Base-by-base conservation (phyloP, 2,888 invertebrate species). In the Ischnura elegans region DNA sequence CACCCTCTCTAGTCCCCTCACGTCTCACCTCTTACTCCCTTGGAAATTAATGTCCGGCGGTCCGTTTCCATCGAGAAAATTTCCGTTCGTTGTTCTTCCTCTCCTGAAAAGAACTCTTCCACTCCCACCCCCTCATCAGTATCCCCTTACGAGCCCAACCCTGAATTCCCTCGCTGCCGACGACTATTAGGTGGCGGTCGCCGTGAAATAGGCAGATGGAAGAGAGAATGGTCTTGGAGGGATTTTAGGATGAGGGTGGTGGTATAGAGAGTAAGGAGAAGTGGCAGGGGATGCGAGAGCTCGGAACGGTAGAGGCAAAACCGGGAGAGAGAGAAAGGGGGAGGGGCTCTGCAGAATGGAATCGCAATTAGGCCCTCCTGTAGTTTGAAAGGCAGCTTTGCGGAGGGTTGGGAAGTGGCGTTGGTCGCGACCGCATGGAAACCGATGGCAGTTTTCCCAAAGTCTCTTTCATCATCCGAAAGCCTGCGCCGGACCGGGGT, bases 331-430 rank as follows among this genome's bases (percentile, higher is more conserved):
- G 16, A 2, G 55, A 55, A 36, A 0, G 55, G 10, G 29, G 87
- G 51, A 0, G 55, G 10, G 29, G 47, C 3, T 4, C 29, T 29
- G 76, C 2, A 29, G 76, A 76, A 76, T 76, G 76, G 76, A 76
- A 76, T 76, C 36, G 76, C 76, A 76, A 76, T 76, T 76, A 76
- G 76, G 76, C 76, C 36, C 76, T n/a, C 76, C 76, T 36, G 76
- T 76, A 36, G 76, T 76, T 76, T 76, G 29, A 2, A 13, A 61
- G 76, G 76, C 29, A 13, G n/a, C 2, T n/a, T 10, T 29, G 6
- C 61, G 8, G 47, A 47, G 66, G 66, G 66, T 8, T 5, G 66
- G 29, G 29, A 2, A 66, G 29, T 21, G 66, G 66, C 66, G 55
- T 21, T 19, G 55, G 55, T 13, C n/a, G 61, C 51, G 19, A 61